Conservation (phyloP, 1,140 invertebrate species). For the Sinella curviseta region DNA sequence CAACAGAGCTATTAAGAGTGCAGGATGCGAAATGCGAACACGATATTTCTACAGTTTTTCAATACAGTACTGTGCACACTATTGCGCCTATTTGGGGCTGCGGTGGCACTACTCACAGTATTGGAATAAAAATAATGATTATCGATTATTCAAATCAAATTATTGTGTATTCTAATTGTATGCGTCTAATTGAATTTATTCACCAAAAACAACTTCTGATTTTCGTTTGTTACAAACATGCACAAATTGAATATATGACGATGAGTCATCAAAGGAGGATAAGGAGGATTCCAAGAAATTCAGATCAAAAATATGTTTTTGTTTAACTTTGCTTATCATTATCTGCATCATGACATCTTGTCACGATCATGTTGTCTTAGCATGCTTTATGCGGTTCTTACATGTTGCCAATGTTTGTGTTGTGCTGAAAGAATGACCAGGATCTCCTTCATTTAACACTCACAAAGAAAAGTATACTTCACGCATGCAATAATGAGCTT, state of each 20-base stretch:
- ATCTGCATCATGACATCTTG: conserved; percentile 3
- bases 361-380: neutral
- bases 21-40: too few relatives aligned
- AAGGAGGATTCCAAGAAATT: conserved; percentile 14
- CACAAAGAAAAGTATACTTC: neutral
- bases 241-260: neutral
- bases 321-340: neutral
- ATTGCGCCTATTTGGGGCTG: too few relatives aligned
- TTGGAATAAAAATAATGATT: too few relatives aligned
- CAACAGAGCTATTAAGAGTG: too few relatives aligned
- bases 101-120: too few relatives aligned
- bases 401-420: neutral
- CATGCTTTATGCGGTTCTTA: neutral
- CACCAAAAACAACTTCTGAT: too few relatives aligned
- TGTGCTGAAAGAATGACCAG: neutral
- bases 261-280: conserved; percentile 1
- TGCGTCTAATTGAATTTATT: too few relatives aligned
- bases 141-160: too few relatives aligned
- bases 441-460: neutral
- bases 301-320: neutral
- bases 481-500: neutral
- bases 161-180: too few relatives aligned
- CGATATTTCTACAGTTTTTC: too few relatives aligned
- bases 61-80: too few relatives aligned
- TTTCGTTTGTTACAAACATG: too few relatives aligned